phyloP scores from a whole-genome alignment of 1,140 invertebrate genomes.

The Drosophila rufa region DNA sequence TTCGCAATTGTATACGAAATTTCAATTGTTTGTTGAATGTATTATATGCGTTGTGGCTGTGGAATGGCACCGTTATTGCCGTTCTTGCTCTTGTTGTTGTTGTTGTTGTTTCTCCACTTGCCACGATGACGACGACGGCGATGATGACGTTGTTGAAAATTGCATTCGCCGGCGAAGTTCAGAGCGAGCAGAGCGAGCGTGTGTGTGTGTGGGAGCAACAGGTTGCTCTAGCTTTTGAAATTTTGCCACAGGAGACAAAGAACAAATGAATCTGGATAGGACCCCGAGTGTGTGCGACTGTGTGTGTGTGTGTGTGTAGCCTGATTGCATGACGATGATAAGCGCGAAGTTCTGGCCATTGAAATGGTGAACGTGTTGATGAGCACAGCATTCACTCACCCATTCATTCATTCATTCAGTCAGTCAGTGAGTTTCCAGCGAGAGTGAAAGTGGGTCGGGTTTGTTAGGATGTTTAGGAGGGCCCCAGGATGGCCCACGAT shows the following conservation, averaged over 20 bases:
- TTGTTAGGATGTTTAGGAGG: slow-evolving; percentile 10
- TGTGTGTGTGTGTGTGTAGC: slow-evolving; percentile 52
- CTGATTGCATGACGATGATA: slow-evolving; percentile 79
- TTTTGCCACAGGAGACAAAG: slow-evolving; percentile 75
- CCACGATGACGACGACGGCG: slow-evolving; percentile 36
- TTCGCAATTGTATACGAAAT: slow-evolving; percentile 83
- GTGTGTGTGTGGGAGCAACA: slow-evolving; percentile 46
- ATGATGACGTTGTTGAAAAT: slow-evolving; percentile 80
- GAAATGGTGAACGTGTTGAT: slow-evolving; percentile 80
- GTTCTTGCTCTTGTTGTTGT: slow-evolving; percentile 24
- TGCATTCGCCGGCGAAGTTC: slow-evolving; percentile 81
- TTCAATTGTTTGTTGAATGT: slow-evolving; percentile 83
- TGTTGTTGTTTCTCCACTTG: slow-evolving; percentile 22
- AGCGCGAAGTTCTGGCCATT: slow-evolving; percentile 82
- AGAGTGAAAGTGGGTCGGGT: slow-evolving; percentile 71
- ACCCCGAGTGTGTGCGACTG: slow-evolving; percentile 14
- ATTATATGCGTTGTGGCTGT: slow-evolving; percentile 68
- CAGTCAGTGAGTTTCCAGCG: slow-evolving; percentile 49
- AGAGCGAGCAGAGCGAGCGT: slow-evolving; percentile 34
- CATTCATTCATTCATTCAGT: slow-evolving; percentile 36
- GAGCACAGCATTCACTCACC: slow-evolving; percentile 61
- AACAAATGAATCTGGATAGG: slow-evolving; percentile 58
- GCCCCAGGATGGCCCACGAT: slow-evolving; percentile 19
- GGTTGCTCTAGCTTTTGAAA: slow-evolving; percentile 79
- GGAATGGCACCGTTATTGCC: slow-evolving; percentile 38